Base-by-base conservation (phyloP, 2,888 invertebrate species). In the Polyommatus icarus region DNA sequence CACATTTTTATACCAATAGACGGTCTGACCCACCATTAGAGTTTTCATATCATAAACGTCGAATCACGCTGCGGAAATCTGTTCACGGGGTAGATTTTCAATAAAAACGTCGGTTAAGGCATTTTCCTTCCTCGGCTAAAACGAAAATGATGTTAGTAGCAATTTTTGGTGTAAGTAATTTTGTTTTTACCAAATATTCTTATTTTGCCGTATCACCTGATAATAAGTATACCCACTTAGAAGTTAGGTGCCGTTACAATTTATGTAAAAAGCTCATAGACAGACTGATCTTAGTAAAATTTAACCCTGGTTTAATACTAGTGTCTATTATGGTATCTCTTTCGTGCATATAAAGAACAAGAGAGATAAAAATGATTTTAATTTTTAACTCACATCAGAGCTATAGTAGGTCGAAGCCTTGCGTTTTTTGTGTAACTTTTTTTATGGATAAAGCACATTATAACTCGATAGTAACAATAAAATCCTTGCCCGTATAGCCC, bases 61-160 rank as follows among this genome's bases (percentile, higher is more conserved):
- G 24, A 29, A 67, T 67, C 61, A 67, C 24, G 61, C 61, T 67
- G 61, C 12, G 61, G 15, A 67, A 67, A 67, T 67, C 61, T 67
- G 24, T 20, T 24, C 24, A 54, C 54, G 54, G 18, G 5, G 54
- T 54, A 54, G 15, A 54, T 54, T 54, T 54, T 54, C 54, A 54
- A 54, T 18, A 54, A 54, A 54, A 54, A 54, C 10, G 54, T 54
- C 3, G 46, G 54, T 54, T 54, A 18, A 54, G 54, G 18, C 54
- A 1, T 18, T 54, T 50, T 54, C 0, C 54, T 54, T 54, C 54
- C 18, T 54, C 18, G 12, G 54, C 54, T 54, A 18, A 54, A 8
- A 6, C 18, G 18, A 54, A 54, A 15, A 54, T 18, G 54, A 54
- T 54, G 54, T 54, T 18, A 54, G 18, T 18, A 15, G 54, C 5